Percentiles rank a stretch among this genome's conserved stretches.
Conservation (phyloP, 2,888 invertebrate species). For the Stenodera caucasica region DNA sequence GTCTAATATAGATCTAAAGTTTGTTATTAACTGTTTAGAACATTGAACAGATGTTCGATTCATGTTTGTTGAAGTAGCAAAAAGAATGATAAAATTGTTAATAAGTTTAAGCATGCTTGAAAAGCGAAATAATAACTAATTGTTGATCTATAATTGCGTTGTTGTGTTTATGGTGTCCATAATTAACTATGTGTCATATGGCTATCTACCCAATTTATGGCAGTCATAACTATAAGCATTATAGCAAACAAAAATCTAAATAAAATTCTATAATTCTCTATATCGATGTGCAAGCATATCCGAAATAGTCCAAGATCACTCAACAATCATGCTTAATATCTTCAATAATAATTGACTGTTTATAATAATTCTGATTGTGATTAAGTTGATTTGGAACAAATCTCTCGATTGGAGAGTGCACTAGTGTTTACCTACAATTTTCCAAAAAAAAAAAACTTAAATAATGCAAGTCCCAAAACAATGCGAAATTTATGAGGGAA, state of each 20-base stretch:
- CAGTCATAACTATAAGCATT: conserved; percentile 45
- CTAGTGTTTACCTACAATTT: background rate
- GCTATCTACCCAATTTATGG: conserved; percentile 46
- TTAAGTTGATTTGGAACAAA: too few relatives aligned
- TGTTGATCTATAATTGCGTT: background rate
- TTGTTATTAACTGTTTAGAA: background rate
- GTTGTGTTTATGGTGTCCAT: background rate
- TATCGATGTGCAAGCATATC: conserved; percentile 18
- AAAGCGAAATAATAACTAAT: conserved; percentile 9
- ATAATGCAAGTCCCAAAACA: conserved; percentile 15
- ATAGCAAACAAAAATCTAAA: conserved; percentile 34
- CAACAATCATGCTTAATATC: conserved; percentile 21
- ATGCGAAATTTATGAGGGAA: conserved; percentile 12
- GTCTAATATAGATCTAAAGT: background rate
- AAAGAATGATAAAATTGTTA: too few relatives aligned
- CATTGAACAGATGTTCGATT: background rate
- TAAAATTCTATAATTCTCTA: conserved; percentile 30
- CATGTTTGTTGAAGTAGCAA: conserved; percentile 2
- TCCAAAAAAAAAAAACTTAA: background rate
- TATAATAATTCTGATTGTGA: too few relatives aligned
- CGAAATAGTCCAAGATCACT: conserved; percentile 7
- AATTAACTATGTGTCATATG: conserved; percentile 15
- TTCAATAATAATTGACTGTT: conserved; percentile 15
- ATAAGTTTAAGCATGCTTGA: too few relatives aligned
- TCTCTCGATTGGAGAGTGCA: too few relatives aligned